phyloP scores from a whole-genome alignment of 2,888 invertebrate genomes.

The Altica lythri region DNA sequence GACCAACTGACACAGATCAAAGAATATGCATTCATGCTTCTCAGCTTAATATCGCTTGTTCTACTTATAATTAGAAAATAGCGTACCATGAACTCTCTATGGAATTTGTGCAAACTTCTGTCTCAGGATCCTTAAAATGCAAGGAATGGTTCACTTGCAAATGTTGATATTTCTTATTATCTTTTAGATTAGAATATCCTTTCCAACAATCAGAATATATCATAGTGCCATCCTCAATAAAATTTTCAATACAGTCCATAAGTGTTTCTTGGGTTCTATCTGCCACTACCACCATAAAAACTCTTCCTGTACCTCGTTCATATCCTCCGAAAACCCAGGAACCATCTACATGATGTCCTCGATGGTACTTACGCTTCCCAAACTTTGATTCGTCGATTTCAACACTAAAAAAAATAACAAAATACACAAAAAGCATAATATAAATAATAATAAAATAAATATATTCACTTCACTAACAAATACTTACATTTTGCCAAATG shows the following conservation, averaged over 20 bases:
- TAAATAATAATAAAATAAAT: too few relatives aligned
- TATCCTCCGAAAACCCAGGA: background rate
- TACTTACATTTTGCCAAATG: background rate
- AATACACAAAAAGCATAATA: too few relatives aligned
- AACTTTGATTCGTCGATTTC: too few relatives aligned
- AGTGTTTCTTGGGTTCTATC: background rate
- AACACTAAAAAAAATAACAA: too few relatives aligned
- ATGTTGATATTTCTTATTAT: background rate
- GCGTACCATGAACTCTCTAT: background rate
- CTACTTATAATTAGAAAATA: background rate
- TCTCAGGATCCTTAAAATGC: slow-evolving; percentile 1
- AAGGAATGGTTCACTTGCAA: too few relatives aligned
- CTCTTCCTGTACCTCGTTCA: background rate
- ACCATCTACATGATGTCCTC: slow-evolving; percentile 1
- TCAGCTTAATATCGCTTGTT: too few relatives aligned
- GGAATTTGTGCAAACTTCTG: background rate
- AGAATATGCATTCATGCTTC: too few relatives aligned
- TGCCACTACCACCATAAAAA: background rate
- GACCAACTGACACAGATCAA: too few relatives aligned
- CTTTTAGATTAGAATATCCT: too few relatives aligned
- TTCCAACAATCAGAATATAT: too few relatives aligned
- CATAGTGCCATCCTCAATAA: background rate
- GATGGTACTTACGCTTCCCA: too few relatives aligned
- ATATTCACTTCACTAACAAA: too few relatives aligned
- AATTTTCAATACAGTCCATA: background rate